Evolutionary conservation across 2,888 invertebrate species (phyloP), one percentile per base, ranked within the genome.

Genomic region (Balanococcus diminutus): DNA sequence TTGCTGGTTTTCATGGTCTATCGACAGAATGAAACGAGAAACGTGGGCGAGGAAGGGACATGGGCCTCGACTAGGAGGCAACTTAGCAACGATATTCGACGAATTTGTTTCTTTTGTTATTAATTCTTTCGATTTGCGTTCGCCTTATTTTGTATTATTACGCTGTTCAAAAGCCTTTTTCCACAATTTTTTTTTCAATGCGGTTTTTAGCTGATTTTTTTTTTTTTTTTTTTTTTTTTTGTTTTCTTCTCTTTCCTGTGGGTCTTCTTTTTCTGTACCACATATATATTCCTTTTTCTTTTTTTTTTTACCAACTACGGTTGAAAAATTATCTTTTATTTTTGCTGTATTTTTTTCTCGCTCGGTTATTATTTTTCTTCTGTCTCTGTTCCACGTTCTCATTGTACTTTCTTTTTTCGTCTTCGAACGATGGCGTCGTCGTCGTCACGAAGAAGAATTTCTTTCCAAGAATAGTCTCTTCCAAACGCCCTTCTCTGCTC

Each of bases 91-190:
- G 32, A 75, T 75, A 75, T 75, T 32, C 75, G n/a, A 32, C 32
- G 75, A 75, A 75, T 75, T 75, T 75, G 31, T 75, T 75, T 32
- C 32, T 75, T 75, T 75, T 75, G 75, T 32, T 75, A 75, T 75
- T 67, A 67, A 67, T 75, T 75, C 32, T n/a, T 32, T 31, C 75
- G 75, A 75, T 75, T 75, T 75, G 22, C 16, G 75, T 36, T 75
- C 75, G 19, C n/a, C n/a, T n/a, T n/a, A n/a, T n/a, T 75, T 75
- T 75, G 32, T 25, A 25, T 67, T 67, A 67, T 67, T 67, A 67
- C 61, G 25, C 61, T 11, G 28, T 67, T 67, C 61, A 11, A 67
- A 67, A 67, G 28, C 11, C 28, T 67, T 67, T 67, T 67, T 25
- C 28, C 5, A 56, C 2, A 0, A 28, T 67, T 67, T 67, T 67